Evolutionary conservation across 1,140 invertebrate genomes (phyloP).

Genomic region (Mizuhopecten yessoensis): DNA sequence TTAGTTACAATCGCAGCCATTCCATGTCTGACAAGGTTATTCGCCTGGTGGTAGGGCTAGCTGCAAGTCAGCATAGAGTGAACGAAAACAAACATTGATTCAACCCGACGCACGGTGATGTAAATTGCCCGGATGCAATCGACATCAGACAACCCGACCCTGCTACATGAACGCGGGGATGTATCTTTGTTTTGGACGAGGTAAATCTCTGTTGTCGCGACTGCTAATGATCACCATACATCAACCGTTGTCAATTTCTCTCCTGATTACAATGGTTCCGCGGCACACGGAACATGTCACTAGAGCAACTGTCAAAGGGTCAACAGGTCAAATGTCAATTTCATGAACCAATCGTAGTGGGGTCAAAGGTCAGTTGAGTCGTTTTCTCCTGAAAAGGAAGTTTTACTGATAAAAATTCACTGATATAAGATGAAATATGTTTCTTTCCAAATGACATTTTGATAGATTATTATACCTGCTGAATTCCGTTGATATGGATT

Average conservation of each 20-base stretch:
- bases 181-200: background rate
- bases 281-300: background rate
- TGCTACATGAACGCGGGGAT: background rate
- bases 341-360: background rate
- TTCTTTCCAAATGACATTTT: background rate
- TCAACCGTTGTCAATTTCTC: conserved; percentile 31
- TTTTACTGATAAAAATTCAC: background rate
- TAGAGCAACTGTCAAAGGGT: conserved; percentile 18
- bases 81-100: background rate
- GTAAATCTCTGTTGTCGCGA: background rate
- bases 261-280: background rate
- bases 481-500: no score
- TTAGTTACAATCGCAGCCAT: background rate
- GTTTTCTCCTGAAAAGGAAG: background rate
- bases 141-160: background rate
- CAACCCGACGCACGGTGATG: background rate
- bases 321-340: conserved; percentile 18
- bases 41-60: no score
- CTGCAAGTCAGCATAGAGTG: background rate
- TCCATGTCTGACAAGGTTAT: background rate
- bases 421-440: background rate
- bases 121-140: background rate
- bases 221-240: background rate
- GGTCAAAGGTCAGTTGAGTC: background rate
- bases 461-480: no score